Evolutionary conservation across 2,113 vertebrate genomes (phyloP).

Genomic region (Oreochromis niloticus): DNA sequence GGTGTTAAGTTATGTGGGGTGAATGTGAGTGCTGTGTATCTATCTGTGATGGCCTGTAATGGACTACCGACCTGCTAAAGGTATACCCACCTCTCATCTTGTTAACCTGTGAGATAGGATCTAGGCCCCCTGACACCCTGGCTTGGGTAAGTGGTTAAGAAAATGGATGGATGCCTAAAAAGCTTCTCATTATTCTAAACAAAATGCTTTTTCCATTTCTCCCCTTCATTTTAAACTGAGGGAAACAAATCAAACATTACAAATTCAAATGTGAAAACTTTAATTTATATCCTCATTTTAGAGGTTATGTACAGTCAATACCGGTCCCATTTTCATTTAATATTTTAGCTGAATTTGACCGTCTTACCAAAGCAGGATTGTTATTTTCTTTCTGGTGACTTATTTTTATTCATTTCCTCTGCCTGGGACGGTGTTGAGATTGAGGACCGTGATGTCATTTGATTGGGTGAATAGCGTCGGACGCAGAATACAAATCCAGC

Average conservation of each 20-base stretch:
- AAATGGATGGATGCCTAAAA: not conserved
- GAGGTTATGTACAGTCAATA: not conserved
- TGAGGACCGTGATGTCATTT: not conserved
- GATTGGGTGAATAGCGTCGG: not conserved
- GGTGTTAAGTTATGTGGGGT: not conserved
- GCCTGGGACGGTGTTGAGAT: not conserved
- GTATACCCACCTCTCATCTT: not conserved
- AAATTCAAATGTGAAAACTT: not conserved
- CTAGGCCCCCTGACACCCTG: not conserved
- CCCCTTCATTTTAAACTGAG: not conserved
- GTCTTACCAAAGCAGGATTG: not conserved
- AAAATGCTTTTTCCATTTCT: not conserved
- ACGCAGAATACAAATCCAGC: slow-evolving; percentile 27
- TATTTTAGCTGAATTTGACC: not conserved
- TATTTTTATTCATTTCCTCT: not conserved
- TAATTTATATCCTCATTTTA: not conserved
- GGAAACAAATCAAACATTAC: not conserved
- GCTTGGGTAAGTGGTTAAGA: not conserved
- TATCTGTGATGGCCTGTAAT: not conserved
- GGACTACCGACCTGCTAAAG: not conserved
- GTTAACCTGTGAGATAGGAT: not conserved
- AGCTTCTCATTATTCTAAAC: not conserved
- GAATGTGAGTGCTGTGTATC: not conserved
- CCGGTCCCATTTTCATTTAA: not conserved
- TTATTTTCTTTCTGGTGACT: not conserved